Conservation (phyloP, 2,797 vertebrate genomes). For the Epinephelus awoara region DNA sequence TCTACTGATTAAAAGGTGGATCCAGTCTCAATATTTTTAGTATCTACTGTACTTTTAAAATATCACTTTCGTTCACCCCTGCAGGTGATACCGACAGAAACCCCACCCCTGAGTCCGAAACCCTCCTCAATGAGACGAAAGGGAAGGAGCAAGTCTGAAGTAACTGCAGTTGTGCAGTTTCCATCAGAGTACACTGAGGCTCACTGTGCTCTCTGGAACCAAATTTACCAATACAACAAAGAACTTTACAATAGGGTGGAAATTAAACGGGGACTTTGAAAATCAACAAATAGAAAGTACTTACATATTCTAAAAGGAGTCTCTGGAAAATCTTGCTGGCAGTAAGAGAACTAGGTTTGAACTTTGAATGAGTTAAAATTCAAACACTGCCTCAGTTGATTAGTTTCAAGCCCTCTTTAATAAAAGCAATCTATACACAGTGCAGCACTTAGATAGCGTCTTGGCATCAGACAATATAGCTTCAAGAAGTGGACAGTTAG, state of each 20-base stretch:
- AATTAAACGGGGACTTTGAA: neutral
- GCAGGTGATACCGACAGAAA: accelerated
- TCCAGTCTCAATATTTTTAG: neutral
- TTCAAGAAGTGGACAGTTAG: too few species aligned
- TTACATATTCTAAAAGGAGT: too few species aligned
- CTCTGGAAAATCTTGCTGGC: too few species aligned
- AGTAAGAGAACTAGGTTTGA: too few species aligned
- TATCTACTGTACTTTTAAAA: neutral
- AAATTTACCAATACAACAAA: too few species aligned
- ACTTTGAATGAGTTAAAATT: too few species aligned
- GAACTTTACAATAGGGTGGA: neutral
- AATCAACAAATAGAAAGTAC: neutral
- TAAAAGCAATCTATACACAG: too few species aligned
- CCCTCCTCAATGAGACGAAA: accelerated
- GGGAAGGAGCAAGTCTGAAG: neutral
- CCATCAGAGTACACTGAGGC: too few species aligned
- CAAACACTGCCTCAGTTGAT: too few species aligned
- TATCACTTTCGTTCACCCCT: neutral
- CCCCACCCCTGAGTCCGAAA: accelerated
- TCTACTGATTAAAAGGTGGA: neutral
- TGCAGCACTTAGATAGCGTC: too few species aligned
- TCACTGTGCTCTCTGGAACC: neutral
- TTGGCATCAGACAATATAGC: too few species aligned
- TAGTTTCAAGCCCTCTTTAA: too few species aligned
- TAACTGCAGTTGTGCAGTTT: neutral